These are phyloP conservation scores for Theodoxus fluviatilis DNA, from an alignment of 2,888 invertebrate genomes.

Conservation along the genomic window DNA sequence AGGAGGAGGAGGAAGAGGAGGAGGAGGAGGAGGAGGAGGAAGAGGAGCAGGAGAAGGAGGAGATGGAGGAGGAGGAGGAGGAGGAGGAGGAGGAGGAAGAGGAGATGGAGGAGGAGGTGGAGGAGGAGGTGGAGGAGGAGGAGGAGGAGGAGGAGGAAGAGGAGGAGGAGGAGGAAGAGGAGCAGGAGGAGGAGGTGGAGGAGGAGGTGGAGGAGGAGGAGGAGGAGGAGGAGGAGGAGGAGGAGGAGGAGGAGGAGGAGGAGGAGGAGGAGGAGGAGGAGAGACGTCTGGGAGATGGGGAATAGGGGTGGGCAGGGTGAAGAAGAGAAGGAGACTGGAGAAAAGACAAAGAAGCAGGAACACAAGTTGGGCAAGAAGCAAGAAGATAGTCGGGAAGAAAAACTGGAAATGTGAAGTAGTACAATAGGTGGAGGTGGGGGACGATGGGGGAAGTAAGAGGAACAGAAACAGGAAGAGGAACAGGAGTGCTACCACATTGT, in stretches of 20 bases:
- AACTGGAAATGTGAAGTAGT: too few species aligned
- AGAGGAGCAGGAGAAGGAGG: neutral
- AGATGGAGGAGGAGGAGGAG: neutral
- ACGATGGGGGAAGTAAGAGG: too few species aligned
- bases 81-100: conserved; percentile 19
- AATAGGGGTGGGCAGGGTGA: neutral
- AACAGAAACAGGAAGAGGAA: too few species aligned
- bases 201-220: neutral
- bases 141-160: neutral
- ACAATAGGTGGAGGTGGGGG: too few species aligned
- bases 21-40: neutral
- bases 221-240: neutral
- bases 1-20: neutral
- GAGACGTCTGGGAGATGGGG: neutral
- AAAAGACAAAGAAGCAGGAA: neutral
- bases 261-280: neutral
- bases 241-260: neutral
- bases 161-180: neutral
- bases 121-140: neutral
- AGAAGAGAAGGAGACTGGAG: neutral
- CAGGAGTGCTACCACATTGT: too few species aligned
- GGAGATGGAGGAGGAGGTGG: conserved; percentile 11
- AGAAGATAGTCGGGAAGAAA: too few species aligned
- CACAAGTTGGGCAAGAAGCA: too few species aligned
- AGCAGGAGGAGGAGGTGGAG: neutral